Percentiles rank a stretch among this genome's conserved stretches.
Evolutionary conservation across 1,140 invertebrate genomes (phyloP).

Genomic region (Pectinophora gossypiella): DNA sequence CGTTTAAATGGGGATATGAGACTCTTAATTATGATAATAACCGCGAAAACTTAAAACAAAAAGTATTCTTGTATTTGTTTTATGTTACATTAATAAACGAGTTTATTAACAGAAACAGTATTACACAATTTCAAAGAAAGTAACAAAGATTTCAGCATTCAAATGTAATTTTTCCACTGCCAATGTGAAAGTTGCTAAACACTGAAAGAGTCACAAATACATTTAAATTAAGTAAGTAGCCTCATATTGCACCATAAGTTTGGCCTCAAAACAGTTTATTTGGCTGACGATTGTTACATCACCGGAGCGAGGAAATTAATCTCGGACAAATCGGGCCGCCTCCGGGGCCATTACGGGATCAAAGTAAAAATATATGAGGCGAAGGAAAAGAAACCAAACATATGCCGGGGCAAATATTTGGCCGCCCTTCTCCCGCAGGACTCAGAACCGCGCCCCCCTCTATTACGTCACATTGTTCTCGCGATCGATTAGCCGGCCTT

Average conservation of each 20-base stretch:
- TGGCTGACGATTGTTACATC: slow-evolving; percentile 19
- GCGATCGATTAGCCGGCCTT: slow-evolving; percentile 58
- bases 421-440: slow-evolving; percentile 19
- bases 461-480: slow-evolving; percentile 68
- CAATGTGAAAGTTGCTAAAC: no score
- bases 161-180: no score
- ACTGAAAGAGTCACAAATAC: neutral
- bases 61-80: no score
- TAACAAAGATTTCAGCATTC: no score
- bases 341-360: slow-evolving; percentile 53
- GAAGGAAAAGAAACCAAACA: slow-evolving; percentile 71
- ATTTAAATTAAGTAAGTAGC: neutral
- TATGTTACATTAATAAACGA: no score
- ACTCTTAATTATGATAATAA: no score
- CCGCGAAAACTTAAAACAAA: no score
- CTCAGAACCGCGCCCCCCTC: slow-evolving; percentile 24
- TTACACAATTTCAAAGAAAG: no score
- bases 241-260: neutral
- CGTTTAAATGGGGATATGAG: no score
- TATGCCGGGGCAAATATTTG: slow-evolving; percentile 67
- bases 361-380: slow-evolving; percentile 71
- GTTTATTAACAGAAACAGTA: no score
- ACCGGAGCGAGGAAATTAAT: slow-evolving; percentile 49
- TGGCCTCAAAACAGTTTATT: slow-evolving; percentile 20
- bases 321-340: slow-evolving; percentile 55